phyloP scores from a whole-genome alignment of 1,140 invertebrate species.

The Trichoplusia ni region DNA sequence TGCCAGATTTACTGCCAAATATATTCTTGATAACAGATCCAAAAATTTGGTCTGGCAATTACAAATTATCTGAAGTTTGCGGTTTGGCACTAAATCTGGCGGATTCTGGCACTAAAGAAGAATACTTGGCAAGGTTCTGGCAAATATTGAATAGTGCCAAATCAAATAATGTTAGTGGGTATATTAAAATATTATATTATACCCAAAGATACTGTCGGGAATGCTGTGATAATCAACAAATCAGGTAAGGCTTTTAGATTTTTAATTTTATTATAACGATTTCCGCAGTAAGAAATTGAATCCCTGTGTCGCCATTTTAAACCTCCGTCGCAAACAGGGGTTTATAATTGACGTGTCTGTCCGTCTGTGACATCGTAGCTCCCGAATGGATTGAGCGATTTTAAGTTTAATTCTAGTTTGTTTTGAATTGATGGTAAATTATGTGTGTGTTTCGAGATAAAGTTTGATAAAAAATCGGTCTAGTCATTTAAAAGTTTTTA shows the following conservation, averaged over 20 bases:
- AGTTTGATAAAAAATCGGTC: too few species aligned
- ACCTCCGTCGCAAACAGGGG: too few species aligned
- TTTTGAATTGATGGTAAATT: too few species aligned
- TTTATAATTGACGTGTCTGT: too few species aligned
- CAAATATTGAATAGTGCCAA: neutral
- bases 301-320: too few species aligned
- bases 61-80: neutral
- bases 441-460: too few species aligned
- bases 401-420: too few species aligned
- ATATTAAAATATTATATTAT: conserved; percentile 2
- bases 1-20: neutral
- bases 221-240: neutral
- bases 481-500: too few species aligned
- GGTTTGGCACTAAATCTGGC: neutral
- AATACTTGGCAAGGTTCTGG: neutral
- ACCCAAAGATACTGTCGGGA: neutral
- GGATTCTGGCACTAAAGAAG: neutral
- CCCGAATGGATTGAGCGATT: too few species aligned
- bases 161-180: neutral
- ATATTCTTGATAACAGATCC: neutral
- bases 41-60: neutral
- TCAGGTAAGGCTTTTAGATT: neutral
- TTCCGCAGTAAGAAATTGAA: neutral
- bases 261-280: neutral
- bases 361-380: too few species aligned